A percentile compares a stretch with the other conserved stretches of the same genome.
These are phyloP conservation scores for Ascidia mentula DNA, from an alignment of 23 tunicate species.

Conservation along the genomic window DNA sequence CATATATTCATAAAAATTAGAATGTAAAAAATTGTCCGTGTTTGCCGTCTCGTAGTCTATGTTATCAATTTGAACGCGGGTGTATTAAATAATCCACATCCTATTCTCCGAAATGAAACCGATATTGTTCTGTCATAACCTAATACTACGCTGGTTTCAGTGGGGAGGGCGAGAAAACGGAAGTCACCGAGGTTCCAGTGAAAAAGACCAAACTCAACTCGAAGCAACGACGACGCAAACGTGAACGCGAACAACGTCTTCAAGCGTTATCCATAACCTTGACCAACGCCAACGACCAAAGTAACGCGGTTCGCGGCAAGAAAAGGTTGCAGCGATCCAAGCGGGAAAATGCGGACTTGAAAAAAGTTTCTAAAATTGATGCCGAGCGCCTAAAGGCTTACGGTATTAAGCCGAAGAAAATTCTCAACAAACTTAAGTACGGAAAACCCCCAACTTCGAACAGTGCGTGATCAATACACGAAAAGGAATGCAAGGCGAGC, in stretches of 20 bases:
- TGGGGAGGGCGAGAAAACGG: too few relatives aligned
- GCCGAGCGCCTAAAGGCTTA: slow-evolving; percentile 60
- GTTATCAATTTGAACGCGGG: too few relatives aligned
- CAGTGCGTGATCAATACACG: too few relatives aligned
- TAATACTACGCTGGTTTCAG: too few relatives aligned
- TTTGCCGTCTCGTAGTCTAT: too few relatives aligned
- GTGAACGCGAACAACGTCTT: slow-evolving; percentile 32
- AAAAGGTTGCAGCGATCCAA: neutral
- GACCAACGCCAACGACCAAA: neutral
- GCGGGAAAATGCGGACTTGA: slow-evolving; percentile 1
- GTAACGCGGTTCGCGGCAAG: neutral
- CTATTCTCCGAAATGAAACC: too few relatives aligned
- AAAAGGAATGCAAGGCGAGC: too few relatives aligned
- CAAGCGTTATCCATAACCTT: neutral
- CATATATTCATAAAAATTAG: too few relatives aligned
- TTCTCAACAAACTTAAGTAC: slow-evolving; percentile 49
- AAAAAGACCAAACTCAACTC: slow-evolving; percentile 46
- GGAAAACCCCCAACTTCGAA: too few relatives aligned
- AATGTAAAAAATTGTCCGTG: too few relatives aligned
- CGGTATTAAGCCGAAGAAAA: slow-evolving; percentile 68
- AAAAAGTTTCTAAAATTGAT: slow-evolving; percentile 39
- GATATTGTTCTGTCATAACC: too few relatives aligned
- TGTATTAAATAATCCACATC: too few relatives aligned
- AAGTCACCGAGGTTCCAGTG: neutral
- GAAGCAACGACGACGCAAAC: slow-evolving; percentile 55